These are phyloP conservation scores for Rotaria socialis DNA, from an alignment of 2,888 invertebrate species.

Conservation along the genomic window DNA sequence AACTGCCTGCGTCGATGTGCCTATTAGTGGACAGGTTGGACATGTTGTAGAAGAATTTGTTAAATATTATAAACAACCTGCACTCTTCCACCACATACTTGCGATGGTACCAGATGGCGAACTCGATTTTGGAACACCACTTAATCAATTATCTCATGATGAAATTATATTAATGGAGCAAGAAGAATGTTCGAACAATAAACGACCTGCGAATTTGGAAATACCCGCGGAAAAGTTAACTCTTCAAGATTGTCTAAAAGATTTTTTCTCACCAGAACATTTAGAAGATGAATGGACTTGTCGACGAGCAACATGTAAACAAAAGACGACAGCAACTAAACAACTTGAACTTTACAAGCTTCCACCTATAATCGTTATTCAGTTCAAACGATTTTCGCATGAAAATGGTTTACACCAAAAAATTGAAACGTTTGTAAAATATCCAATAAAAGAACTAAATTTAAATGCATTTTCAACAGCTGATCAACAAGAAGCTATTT, in stretches of 20 bases:
- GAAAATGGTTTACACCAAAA: constrained; percentile 3
- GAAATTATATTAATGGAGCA: background rate
- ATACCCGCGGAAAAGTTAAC: background rate
- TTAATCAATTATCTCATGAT: background rate
- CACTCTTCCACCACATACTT: background rate
- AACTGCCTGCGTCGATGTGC: background rate
- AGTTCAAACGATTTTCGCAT: constrained; percentile 1
- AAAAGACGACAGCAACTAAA: background rate
- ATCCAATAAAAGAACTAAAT: background rate
- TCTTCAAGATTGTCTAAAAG: background rate
- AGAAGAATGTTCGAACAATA: background rate
- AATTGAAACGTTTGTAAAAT: background rate
- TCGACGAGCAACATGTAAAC: background rate
- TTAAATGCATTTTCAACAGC: background rate
- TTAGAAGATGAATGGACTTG: background rate
- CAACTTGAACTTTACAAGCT: background rate
- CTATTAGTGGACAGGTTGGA: background rate
- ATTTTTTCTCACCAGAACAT: background rate
- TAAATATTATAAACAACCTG: background rate
- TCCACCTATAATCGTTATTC: background rate
- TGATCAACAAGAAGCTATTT: background rate
- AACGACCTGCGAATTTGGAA: background rate
- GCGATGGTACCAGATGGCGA: background rate
- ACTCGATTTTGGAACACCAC: background rate
- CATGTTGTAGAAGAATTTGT: background rate